These are phyloP conservation scores for Squalus acanthias DNA, from an alignment of 2,797 vertebrate species.

Conservation along the genomic window DNA sequence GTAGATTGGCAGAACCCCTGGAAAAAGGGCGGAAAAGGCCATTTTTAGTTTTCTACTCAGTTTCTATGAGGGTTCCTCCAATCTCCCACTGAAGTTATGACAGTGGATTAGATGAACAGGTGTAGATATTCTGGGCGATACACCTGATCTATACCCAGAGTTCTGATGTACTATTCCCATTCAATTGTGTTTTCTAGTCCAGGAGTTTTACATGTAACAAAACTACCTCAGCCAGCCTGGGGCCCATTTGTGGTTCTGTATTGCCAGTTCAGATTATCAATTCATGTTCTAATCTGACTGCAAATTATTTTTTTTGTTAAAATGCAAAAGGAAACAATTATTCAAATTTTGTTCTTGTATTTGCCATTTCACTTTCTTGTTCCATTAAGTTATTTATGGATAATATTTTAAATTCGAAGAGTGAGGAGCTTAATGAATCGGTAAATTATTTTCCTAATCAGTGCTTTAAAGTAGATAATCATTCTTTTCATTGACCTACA, in stretches of 20 bases:
- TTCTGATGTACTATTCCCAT: background rate
- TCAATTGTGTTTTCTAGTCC: background rate
- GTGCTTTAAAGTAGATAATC: background rate
- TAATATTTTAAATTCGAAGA: background rate
- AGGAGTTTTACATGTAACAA: background rate
- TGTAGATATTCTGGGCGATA: no score
- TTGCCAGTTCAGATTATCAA: background rate
- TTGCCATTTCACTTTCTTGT: background rate
- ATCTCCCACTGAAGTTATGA: background rate
- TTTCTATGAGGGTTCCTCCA: background rate
- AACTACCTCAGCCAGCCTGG: background rate
- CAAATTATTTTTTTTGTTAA: background rate
- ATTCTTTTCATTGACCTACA: background rate
- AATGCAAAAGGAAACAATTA: background rate
- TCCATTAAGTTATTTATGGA: background rate
- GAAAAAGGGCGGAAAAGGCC: background rate
- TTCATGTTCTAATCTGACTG: background rate
- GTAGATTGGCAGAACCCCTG: background rate
- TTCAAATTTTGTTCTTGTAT: background rate
- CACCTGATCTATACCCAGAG: no score
- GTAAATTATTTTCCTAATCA: constrained; percentile 1
- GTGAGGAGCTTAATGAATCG: background rate
- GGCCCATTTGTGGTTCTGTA: background rate
- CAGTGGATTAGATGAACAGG: background rate
- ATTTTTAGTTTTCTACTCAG: background rate